Conservation (phyloP, 2,113 vertebrate genomes). For the Bufo gargarizans region DNA sequence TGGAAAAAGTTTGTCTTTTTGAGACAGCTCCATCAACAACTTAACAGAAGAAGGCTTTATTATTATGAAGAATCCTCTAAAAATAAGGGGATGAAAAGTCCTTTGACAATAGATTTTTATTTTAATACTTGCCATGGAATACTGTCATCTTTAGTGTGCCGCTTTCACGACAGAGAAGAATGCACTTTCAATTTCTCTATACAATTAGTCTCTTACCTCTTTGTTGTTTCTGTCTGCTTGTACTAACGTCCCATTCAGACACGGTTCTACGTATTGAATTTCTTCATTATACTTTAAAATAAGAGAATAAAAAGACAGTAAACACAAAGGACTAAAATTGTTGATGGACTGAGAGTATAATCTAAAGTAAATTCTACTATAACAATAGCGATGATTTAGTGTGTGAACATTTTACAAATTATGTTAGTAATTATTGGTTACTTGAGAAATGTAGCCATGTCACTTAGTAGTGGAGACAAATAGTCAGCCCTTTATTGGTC, state of each 20-base stretch:
- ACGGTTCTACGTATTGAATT: constrained; percentile 93
- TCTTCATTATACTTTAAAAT: constrained; percentile 91
- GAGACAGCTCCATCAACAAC: too few relatives aligned
- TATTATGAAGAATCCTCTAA: background rate
- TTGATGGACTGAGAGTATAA: background rate
- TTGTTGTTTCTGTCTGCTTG: constrained; percentile 97
- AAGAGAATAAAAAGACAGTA: constrained; percentile 44
- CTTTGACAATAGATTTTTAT: background rate
- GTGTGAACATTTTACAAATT: background rate
- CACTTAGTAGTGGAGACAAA: background rate
- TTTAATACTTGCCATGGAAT: background rate
- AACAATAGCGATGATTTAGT: background rate
- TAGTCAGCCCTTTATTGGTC: background rate
- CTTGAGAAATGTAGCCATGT: background rate
- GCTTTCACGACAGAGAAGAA: constrained; percentile 3
- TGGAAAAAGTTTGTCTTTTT: too few relatives aligned
- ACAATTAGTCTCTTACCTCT: constrained; percentile 80
- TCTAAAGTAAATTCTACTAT: background rate
- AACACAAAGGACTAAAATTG: background rate
- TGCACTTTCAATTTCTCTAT: background rate
- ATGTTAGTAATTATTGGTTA: background rate
- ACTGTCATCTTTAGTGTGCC: background rate
- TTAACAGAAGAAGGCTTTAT: background rate
- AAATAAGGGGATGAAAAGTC: background rate
- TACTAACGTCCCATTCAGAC: constrained; percentile 93